These are phyloP conservation scores for Drosophila longiperda DNA, from an alignment of 2,888 invertebrate species.

Conservation along the genomic window DNA sequence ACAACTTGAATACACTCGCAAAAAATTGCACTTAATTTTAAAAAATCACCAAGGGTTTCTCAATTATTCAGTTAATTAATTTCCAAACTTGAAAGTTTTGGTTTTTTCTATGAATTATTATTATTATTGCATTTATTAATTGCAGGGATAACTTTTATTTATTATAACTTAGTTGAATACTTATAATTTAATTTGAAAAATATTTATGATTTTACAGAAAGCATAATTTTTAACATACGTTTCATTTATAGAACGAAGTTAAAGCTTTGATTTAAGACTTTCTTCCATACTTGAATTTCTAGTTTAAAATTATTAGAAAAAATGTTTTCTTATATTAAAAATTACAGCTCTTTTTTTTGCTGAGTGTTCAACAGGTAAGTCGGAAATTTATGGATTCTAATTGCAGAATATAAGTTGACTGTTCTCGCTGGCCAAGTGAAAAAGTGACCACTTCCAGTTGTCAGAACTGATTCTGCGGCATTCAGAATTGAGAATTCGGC, in stretches of 20 bases:
- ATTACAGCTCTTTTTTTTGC: background rate
- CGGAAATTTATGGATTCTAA: conserved; percentile 70
- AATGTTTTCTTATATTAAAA: too few relatives aligned
- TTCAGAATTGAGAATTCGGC: conserved; percentile 3
- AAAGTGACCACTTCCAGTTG: conserved; percentile 45
- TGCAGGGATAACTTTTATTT: background rate
- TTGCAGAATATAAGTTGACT: conserved; percentile 44
- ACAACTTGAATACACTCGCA: conserved; percentile 45
- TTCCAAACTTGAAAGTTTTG: too few relatives aligned
- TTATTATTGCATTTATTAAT: too few relatives aligned
- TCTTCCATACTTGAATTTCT: too few relatives aligned
- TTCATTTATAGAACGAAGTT: too few relatives aligned
- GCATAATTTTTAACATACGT: too few relatives aligned
- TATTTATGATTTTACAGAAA: too few relatives aligned
- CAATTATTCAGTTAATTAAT: too few relatives aligned
- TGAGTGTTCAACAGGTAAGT: conserved; percentile 21
- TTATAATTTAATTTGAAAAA: too few relatives aligned
- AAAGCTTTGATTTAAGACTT: too few relatives aligned
- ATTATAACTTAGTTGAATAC: background rate
- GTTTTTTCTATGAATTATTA: too few relatives aligned
- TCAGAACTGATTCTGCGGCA: conserved; percentile 48
- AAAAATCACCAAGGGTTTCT: background rate
- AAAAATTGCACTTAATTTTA: background rate
- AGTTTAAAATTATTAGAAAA: too few relatives aligned
- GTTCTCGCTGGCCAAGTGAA: conserved; percentile 18